A percentile compares a stretch with the other conserved stretches of the same genome.
phyloP scores from a whole-genome alignment of 2,797 vertebrate species.

The Halcyon smyrnensis region DNA sequence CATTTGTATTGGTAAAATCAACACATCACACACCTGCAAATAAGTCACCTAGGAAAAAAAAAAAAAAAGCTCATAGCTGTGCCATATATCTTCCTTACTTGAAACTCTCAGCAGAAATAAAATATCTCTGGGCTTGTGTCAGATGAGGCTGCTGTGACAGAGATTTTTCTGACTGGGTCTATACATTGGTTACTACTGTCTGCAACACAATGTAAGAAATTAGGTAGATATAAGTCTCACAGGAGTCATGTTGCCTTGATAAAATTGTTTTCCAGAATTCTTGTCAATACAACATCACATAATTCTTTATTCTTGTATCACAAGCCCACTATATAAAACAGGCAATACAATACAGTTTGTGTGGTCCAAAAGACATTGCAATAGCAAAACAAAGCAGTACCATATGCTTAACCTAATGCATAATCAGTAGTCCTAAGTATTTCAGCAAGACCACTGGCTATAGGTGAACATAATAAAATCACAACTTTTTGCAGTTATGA shows the following conservation, averaged over 20 bases:
- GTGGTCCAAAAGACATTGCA: background rate
- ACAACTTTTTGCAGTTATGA: background rate
- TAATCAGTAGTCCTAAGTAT: background rate
- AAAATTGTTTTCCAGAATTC: background rate
- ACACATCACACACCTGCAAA: background rate
- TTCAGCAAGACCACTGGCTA: background rate
- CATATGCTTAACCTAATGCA: background rate
- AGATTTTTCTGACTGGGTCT: background rate
- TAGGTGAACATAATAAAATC: background rate
- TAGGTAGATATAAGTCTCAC: background rate
- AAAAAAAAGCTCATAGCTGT: background rate
- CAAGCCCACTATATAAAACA: background rate
- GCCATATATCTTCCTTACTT: background rate
- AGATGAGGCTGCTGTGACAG: background rate
- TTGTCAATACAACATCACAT: background rate
- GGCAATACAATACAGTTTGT: background rate
- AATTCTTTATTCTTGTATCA: background rate
- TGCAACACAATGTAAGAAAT: background rate
- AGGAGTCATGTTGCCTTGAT: background rate
- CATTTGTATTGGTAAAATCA: background rate
- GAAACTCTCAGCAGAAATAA: conserved; percentile 7
- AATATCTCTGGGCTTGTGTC: background rate
- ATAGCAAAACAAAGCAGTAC: background rate
- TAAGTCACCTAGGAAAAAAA: background rate
- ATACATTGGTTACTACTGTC: background rate